Percentiles rank a stretch among this genome's conserved stretches.
These are phyloP conservation scores for Mareca penelope DNA, from an alignment of 2,797 vertebrate species.

Conservation along the genomic window DNA sequence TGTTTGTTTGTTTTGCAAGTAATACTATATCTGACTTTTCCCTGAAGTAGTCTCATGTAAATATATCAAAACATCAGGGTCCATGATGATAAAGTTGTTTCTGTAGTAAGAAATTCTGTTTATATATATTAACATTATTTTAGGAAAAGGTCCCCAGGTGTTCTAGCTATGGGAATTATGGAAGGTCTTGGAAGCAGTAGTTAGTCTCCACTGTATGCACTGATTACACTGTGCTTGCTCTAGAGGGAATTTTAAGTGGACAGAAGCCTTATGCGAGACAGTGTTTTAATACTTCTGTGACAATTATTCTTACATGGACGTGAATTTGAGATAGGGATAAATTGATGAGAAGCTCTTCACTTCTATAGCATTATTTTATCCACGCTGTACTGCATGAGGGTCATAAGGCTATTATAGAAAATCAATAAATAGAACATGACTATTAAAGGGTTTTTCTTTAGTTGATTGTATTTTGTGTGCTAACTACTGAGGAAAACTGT, in stretches of 20 bases:
- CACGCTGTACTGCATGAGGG: background rate
- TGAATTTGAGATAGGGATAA: background rate
- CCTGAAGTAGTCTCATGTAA: background rate
- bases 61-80: background rate
- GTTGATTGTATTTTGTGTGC: background rate
- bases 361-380: background rate
- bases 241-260: background rate
- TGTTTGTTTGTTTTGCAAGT: background rate
- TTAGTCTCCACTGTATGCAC: background rate
- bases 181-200: background rate
- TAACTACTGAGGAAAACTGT: background rate
- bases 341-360: background rate
- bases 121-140: conserved; percentile 14
- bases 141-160: background rate
- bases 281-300: background rate
- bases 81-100: background rate
- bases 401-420: background rate
- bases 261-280: background rate
- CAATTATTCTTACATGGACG: background rate
- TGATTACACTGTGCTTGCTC: background rate
- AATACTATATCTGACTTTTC: conserved; percentile 1
- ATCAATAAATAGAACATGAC: background rate
- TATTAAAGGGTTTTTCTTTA: background rate
- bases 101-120: background rate
- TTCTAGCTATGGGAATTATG: background rate